Conservation (phyloP, 2,797 vertebrate species). For the Fundulus diaphanus region DNA sequence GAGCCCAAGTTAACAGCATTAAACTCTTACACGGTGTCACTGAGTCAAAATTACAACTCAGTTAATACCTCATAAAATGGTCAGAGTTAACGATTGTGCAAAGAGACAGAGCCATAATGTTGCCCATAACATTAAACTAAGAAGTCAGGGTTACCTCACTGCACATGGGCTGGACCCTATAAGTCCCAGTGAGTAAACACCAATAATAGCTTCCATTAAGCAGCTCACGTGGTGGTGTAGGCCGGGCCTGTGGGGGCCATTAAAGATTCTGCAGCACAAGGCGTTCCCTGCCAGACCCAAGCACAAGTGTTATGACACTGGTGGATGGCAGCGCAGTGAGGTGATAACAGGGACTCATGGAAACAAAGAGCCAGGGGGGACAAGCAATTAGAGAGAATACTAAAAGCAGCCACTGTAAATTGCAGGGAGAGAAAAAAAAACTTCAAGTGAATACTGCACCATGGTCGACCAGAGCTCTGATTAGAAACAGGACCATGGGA, state of each 20-base stretch:
- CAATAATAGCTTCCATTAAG: constrained; percentile 82
- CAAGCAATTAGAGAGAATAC: constrained; percentile 70
- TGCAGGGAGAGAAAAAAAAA: constrained; percentile 34
- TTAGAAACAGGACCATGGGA: constrained; percentile 56
- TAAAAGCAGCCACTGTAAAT: constrained; percentile 57
- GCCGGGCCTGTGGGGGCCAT: constrained; percentile 72
- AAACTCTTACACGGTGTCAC: constrained; percentile 77
- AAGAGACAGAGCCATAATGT: constrained; percentile 75
- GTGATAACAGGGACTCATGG: constrained; percentile 59
- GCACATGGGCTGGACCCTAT: constrained; percentile 69
- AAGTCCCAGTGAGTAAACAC: constrained; percentile 80
- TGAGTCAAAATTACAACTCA: constrained; percentile 81
- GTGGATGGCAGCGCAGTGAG: constrained; percentile 52
- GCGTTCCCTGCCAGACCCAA: constrained; percentile 57
- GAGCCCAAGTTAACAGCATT: constrained; percentile 69
- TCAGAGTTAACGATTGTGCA: constrained; percentile 80
- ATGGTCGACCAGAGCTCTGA: constrained; percentile 50
- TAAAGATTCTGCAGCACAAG: constrained; percentile 68
- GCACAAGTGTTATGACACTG: constrained; percentile 54
- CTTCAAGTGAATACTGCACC: constrained; percentile 47
- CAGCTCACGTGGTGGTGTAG: constrained; percentile 69
- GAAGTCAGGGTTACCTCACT: constrained; percentile 67
- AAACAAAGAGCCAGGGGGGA: constrained; percentile 72
- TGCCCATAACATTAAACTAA: constrained; percentile 77
- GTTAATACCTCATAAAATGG: constrained; percentile 83